phyloP scores from a whole-genome alignment of 2,888 invertebrate genomes.

The Endotricha flammealis region DNA sequence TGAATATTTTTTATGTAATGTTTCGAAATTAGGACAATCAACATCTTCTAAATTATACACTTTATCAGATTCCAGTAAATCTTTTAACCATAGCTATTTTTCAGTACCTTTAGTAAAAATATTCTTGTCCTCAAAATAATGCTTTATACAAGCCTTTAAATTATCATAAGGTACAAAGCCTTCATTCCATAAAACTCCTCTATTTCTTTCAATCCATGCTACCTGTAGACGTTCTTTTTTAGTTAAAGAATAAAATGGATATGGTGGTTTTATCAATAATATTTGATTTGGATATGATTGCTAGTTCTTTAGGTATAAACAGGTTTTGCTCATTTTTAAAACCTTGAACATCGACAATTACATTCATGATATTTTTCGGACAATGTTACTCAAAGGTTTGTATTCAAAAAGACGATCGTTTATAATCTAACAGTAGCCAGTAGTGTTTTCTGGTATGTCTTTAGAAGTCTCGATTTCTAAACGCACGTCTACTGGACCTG shows the following conservation, averaged over 20 bases:
- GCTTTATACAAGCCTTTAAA: not conserved
- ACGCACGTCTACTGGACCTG: slow-evolving; percentile 16
- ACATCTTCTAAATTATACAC: not conserved
- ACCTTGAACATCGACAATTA: slow-evolving; percentile 6
- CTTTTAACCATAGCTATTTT: not conserved
- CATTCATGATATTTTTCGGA: slow-evolving; percentile 15
- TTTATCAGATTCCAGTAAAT: not conserved
- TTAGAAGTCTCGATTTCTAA: slow-evolving; percentile 15
- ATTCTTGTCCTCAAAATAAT: not conserved
- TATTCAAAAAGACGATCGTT: slow-evolving; percentile 22
- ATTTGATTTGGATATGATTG: slow-evolving; percentile 11
- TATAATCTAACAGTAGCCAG: slow-evolving; percentile 29
- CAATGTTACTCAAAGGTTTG: slow-evolving; percentile 18
- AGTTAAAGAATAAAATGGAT: slow-evolving; percentile 17
- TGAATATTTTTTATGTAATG: not conserved
- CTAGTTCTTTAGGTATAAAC: slow-evolving; percentile 22
- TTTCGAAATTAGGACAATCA: not conserved
- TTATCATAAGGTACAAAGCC: slow-evolving; percentile 1
- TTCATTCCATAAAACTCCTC: slow-evolving; percentile 4
- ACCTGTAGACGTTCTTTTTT: slow-evolving; percentile 16
- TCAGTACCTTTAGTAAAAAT: not conserved
- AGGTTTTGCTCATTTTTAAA: slow-evolving; percentile 2
- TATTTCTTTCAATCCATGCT: slow-evolving; percentile 13
- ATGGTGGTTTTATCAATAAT: slow-evolving; percentile 19
- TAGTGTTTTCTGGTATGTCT: slow-evolving; percentile 19